These are phyloP conservation scores for Parotocinclus haroldoi DNA, from an alignment of 2,797 vertebrate species.

Conservation along the genomic window DNA sequence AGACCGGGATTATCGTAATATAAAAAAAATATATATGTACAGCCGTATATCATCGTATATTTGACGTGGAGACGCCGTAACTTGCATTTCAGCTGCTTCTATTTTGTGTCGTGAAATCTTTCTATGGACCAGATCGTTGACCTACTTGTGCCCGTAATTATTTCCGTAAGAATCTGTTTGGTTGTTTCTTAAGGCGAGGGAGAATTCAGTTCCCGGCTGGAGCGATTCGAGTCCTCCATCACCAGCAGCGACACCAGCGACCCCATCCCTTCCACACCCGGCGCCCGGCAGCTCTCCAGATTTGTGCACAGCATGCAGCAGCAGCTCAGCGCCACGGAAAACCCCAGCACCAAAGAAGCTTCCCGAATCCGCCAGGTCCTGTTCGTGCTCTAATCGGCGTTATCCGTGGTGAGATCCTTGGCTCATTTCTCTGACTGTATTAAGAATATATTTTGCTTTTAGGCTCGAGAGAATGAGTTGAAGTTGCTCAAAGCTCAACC, in stretches of 20 bases:
- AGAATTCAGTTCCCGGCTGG: conserved; percentile 65
- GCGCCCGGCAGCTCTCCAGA: conserved; percentile 47
- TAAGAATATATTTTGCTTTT: not conserved
- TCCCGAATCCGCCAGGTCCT: conserved; percentile 67
- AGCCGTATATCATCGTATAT: no score
- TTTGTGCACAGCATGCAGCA: conserved; percentile 65
- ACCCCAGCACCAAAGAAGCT: conserved; percentile 63
- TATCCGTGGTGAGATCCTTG: no score
- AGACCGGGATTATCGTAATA: not conserved
- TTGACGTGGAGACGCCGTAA: no score
- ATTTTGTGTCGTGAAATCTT: no score
- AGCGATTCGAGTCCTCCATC: conserved; percentile 58
- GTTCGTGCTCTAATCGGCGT: not conserved
- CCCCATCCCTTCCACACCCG: conserved; percentile 28
- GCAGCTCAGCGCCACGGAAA: conserved; percentile 58
- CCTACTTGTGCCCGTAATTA: no score
- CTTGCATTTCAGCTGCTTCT: no score
- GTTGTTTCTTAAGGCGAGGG: conserved; percentile 52
- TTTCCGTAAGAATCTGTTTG: no score
- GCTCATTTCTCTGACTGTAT: no score
- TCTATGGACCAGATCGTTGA: no score
- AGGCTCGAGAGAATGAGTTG: conserved; percentile 70
- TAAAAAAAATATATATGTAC: no score
- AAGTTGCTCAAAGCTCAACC: conserved; percentile 59
- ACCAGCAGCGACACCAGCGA: conserved; percentile 21